These are phyloP conservation scores for Paracyclopina nana DNA, from an alignment of 1,140 invertebrate species.

Conservation along the genomic window DNA sequence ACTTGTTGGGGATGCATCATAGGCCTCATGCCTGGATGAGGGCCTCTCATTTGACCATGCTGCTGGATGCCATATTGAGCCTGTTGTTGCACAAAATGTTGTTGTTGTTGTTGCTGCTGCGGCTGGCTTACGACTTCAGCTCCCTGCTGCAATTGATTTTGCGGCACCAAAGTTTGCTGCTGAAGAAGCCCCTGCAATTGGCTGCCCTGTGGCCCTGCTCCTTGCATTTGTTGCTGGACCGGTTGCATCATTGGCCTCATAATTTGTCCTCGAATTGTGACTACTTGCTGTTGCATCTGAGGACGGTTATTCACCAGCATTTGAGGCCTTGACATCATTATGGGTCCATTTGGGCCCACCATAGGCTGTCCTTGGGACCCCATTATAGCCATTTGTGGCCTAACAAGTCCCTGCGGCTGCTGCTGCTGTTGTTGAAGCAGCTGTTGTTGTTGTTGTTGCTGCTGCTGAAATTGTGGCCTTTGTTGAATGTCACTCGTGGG, in stretches of 20 bases:
- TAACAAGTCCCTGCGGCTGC: conserved; percentile 20
- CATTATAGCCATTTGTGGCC: conserved; percentile 8
- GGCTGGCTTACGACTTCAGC: no score
- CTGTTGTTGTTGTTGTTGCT: conserved; percentile 18
- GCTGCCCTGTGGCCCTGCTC: no score
- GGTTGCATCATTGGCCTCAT: not conserved
- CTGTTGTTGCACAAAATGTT: no score
- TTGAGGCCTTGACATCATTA: not conserved
- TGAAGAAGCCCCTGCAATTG: no score
- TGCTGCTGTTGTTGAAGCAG: conserved; percentile 20
- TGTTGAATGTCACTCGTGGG: no score
- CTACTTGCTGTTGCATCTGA: not conserved
- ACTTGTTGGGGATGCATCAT: not conserved
- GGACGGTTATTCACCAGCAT: not conserved
- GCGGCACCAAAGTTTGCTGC: no score
- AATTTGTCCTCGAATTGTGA: not conserved
- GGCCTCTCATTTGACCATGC: no score
- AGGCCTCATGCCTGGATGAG: not conserved
- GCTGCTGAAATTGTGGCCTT: conserved; percentile 13
- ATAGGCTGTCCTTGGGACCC: conserved; percentile 15
- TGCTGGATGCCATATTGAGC: no score
- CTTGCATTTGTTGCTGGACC: no score
- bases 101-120: no score
- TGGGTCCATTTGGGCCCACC: not conserved
- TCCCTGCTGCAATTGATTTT: no score